Evolutionary conservation across 2,888 invertebrate species (phyloP).

Genomic region (Megalurothrips usitatus): DNA sequence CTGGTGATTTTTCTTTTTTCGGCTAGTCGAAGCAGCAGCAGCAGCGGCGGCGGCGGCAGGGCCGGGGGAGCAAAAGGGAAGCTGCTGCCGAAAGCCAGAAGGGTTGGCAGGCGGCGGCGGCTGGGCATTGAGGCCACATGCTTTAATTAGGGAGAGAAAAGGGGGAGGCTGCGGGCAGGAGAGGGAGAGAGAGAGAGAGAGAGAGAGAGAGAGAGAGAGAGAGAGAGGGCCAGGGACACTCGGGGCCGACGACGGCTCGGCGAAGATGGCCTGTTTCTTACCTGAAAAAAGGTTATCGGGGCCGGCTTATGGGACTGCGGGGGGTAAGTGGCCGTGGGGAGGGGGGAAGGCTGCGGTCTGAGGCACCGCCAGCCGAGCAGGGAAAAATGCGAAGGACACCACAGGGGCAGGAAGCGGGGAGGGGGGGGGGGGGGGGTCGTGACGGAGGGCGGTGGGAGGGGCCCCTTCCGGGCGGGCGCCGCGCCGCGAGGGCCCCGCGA

Average conservation of each 20-base stretch:
- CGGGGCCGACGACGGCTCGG: no score
- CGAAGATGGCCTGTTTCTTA: no score
- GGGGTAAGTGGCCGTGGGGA: no score
- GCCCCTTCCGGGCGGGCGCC: neutral
- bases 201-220: neutral
- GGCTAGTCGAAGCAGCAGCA: no score
- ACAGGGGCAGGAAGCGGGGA: neutral
- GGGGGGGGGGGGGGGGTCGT: neutral
- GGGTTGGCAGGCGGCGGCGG: neutral
- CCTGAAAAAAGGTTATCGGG: no score
- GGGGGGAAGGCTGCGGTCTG: no score
- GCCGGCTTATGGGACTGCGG: no score
- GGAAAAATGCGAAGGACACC: neutral
- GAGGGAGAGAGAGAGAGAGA: neutral
- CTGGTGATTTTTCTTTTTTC: no score
- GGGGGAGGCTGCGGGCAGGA: neutral
- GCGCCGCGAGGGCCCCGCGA: neutral
- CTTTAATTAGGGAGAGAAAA: slow-evolving; percentile 4
- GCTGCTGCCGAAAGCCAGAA: neutral
- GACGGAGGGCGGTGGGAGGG: neutral
- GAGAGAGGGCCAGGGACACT: neutral
- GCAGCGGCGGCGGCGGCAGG: neutral
- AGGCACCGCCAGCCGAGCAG: neutral
- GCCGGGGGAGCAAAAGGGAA: neutral
- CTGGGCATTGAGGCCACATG: slow-evolving; percentile 10